Evolutionary conservation across 2,113 vertebrate species (phyloP), one percentile per base, ranked within the genome.

Genomic region (Chaenocephalus aceratus): DNA sequence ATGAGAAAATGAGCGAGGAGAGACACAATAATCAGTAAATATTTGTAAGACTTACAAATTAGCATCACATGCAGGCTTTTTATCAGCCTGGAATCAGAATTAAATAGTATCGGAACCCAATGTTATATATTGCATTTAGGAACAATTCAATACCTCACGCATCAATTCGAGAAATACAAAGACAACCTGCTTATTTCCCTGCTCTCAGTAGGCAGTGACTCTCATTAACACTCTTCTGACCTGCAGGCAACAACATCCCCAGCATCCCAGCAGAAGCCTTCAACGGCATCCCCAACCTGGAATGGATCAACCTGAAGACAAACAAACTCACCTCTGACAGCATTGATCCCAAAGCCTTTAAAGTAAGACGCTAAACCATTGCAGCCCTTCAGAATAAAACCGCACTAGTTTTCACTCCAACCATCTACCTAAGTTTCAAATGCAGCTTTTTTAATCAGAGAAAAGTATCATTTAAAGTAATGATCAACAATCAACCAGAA

Each of bases 301-400:
- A 99, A 91, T 97, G 96, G 95, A 96, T 99, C 77, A 97, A 99
- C 92, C 92, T 99, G 14, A 96, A 97, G 89, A 98, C 96, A 91
- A 99, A 99, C 83, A 96, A 93, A 61, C 95, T 99, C 60, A 95
- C 91, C 3, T 96, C 96, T 49, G 88, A 94, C 15, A 93, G 93
- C 61, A 96, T 98, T 54, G 89, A 96, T 48, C 91, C 93, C 30
- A 90, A 86, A 81, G 96, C 96, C 41, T 98, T 99, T 88, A 97
- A 93, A 93, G 98, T 99, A 96, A 95, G 94, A 77, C 6, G 30
- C n/a, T 52, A 23, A 30, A 72, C 8, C 4, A 36, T n/a, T 61
- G 26, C 23, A 45, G 15, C 15, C 44, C 48, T 66, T 68, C 34
- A 73, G 9, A 72, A 54, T 45, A 54, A 66, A 60, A 44, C 45